Conservation (phyloP, 2,113 vertebrate genomes). For the Diadophis punctatus region DNA sequence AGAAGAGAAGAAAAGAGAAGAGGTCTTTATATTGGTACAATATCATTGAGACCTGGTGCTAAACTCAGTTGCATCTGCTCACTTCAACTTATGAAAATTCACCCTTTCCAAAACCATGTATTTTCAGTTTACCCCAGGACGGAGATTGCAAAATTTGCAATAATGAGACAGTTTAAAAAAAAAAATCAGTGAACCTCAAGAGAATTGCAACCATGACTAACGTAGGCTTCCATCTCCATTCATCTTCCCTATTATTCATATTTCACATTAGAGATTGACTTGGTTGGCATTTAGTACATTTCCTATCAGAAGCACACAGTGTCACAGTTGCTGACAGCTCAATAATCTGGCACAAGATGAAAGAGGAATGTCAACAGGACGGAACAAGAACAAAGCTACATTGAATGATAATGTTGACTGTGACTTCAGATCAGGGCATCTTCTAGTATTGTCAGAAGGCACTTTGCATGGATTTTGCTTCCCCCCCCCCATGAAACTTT, state of each 20-base stretch:
- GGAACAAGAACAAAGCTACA: not conserved
- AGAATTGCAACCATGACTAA: constrained; percentile 2
- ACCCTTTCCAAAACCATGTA: not conserved
- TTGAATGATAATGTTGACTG: constrained; percentile 22
- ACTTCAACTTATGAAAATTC: not conserved
- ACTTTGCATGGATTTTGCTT: not conserved
- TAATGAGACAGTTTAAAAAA: not conserved
- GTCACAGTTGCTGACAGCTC: constrained; percentile 28
- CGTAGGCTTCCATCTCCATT: not conserved
- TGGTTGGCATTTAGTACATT: constrained; percentile 7
- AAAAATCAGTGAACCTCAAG: not conserved
- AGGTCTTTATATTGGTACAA: not conserved
- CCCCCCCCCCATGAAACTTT: not conserved
- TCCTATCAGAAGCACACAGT: constrained; percentile 9
- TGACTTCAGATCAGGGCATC: constrained; percentile 10
- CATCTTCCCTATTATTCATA: not conserved
- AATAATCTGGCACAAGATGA: constrained; percentile 37
- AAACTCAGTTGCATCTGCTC: not conserved
- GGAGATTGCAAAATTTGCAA: not conserved
- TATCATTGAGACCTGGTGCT: not conserved
- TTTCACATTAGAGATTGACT: constrained; percentile 19
- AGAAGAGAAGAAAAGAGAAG: too few relatives aligned
- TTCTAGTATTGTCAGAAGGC: constrained; percentile 12
- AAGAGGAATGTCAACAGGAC: constrained; percentile 14
- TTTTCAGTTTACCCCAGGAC: not conserved